These are phyloP conservation scores for Synergus japonicus DNA, from an alignment of 2,888 invertebrate genomes.

Conservation along the genomic window DNA sequence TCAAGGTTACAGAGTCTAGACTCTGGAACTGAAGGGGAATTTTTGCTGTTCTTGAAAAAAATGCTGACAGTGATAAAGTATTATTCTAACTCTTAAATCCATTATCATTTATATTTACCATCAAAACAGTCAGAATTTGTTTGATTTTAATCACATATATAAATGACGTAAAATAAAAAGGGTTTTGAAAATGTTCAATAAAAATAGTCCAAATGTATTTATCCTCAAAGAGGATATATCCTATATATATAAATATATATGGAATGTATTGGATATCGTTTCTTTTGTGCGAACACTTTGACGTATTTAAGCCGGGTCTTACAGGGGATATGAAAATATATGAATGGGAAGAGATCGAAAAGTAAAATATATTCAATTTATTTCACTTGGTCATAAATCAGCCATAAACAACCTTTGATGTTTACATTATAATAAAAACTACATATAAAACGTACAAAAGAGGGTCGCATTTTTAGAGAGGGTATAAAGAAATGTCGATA, in stretches of 20 bases:
- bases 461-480: background rate
- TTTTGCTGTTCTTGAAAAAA: background rate
- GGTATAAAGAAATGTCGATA: background rate
- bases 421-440: background rate
- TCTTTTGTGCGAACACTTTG: background rate
- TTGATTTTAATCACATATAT: background rate
- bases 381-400: background rate
- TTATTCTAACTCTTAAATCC: background rate
- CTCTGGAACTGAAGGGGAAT: background rate
- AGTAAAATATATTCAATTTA: background rate
- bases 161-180: background rate
- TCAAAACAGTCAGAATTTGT: background rate
- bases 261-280: background rate
- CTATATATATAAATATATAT: no score
- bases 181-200: background rate
- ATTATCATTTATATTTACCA: background rate
- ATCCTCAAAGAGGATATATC: no score
- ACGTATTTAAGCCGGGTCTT: background rate
- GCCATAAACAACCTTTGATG: background rate
- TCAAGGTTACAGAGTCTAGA: background rate
- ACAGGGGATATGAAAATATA: background rate
- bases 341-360: background rate
- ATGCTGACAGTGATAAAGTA: background rate
- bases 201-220: background rate
- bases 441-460: background rate